Base-by-base conservation (phyloP, 2,797 vertebrate species). In the Labroides dimidiatus region DNA sequence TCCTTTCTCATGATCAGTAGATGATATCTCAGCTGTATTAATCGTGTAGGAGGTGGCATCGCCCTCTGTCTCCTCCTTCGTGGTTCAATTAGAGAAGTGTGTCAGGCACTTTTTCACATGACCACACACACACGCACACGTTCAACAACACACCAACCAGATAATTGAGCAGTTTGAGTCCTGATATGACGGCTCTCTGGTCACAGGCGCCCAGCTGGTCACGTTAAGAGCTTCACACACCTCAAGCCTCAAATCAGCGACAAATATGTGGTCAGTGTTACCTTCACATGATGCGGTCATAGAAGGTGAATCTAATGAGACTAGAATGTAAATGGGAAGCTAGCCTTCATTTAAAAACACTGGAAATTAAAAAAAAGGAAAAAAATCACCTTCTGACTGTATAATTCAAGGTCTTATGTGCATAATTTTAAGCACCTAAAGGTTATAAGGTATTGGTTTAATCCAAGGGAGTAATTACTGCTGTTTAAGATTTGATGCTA, bases 221-320 rank as follows among this genome's bases (percentile, higher is more conserved):
- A 44, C 13, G 17, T 36, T 66, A 68, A 77, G 75, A 83, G 67
- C 75, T 19, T 57, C 63, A 56, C 59, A 69, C 72, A 77, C 75
- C 69, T 83, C 61, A 19, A 33, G 62, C 74, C 84, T 85, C 62
- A 64, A 87, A 82, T 90, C 86, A 84, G 80, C 81, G 78, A 75
- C 85, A 76, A 78, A 79, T 78, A 64, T 36, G 6, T 80, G 75
- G 54, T 72, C 74, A 39, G 55, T 72, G 30, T 23, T 27, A 10
- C 45, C 57, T 61, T 58, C 7, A 67, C 64, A 78, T 75, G 59
- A 82, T 67, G 75, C 69, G 82, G 83, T 2, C 24, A 71, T 6
- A 20, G 64, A 51, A 64, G 72, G 56, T 53, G 64, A 49, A 21
- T 69, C 48, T 44, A 49, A 0, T 24, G 52, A 61, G 50, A 6